Conservation (phyloP, 2,888 invertebrate species). For the Amphipoea lucens region DNA sequence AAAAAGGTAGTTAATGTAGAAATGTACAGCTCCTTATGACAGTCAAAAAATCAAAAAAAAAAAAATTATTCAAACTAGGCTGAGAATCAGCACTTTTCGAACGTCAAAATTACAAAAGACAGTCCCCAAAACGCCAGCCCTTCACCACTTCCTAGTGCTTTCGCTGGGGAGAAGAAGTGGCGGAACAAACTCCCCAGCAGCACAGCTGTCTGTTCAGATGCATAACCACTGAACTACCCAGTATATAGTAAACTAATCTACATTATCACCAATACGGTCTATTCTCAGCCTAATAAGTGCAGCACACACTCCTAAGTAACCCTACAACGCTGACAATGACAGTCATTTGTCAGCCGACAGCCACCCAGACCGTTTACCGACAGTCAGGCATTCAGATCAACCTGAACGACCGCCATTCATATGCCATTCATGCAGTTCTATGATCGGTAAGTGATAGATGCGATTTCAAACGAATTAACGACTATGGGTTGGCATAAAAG, state of each 20-base stretch:
- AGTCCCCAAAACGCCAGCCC: too few relatives aligned
- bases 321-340: constrained; percentile 67
- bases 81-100: too few relatives aligned
- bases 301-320: constrained; percentile 32
- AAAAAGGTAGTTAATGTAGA: too few relatives aligned
- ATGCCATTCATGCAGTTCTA: constrained; percentile 22
- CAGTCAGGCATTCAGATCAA: constrained; percentile 59
- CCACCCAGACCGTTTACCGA: constrained; percentile 69
- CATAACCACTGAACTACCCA: neutral
- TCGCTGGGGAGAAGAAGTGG: too few relatives aligned
- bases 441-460: constrained; percentile 46
- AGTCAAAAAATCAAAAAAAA: too few relatives aligned
- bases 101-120: too few relatives aligned
- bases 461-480: constrained; percentile 28
- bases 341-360: constrained; percentile 66
- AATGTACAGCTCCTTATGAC: neutral
- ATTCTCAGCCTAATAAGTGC: constrained; percentile 14
- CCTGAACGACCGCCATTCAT: constrained; percentile 45
- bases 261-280: neutral
- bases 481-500: neutral
- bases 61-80: too few relatives aligned
- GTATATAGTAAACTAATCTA: neutral
- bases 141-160: too few relatives aligned
- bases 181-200: too few relatives aligned
- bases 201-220: too few relatives aligned